phyloP scores from a whole-genome alignment of 2,797 vertebrate genomes.

The Leuciscus waleckii region DNA sequence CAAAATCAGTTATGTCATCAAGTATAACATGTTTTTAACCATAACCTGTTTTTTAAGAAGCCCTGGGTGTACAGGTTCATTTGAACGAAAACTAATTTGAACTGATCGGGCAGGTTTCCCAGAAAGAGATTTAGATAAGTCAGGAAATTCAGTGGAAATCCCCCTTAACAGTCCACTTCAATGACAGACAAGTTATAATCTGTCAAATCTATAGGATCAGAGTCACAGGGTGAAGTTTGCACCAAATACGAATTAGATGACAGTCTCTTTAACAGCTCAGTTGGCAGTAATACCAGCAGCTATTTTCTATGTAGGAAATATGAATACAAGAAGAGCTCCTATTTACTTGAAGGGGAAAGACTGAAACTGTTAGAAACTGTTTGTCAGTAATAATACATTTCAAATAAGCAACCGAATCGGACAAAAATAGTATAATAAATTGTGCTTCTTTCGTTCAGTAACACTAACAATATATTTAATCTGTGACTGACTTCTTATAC shows the following conservation, averaged over 20 bases:
- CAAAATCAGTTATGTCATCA: background rate
- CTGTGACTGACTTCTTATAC: background rate
- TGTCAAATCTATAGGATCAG: background rate
- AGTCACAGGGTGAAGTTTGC: background rate
- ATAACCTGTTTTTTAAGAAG: slow-evolving; percentile 18
- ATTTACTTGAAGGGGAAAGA: background rate
- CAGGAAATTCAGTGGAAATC: background rate
- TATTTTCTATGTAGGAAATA: background rate
- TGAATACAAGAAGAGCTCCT: background rate
- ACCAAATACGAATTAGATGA: background rate
- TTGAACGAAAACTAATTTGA: background rate
- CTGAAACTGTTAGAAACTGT: background rate
- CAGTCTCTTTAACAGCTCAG: background rate
- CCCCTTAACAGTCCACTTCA: background rate
- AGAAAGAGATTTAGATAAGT: background rate
- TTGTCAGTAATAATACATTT: background rate
- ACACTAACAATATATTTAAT: background rate
- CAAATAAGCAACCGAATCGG: background rate
- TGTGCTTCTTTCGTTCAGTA: background rate
- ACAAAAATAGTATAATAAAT: background rate
- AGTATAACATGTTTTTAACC: slow-evolving; percentile 11
- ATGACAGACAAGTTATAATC: background rate
- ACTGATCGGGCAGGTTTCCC: background rate
- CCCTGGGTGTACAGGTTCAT: background rate
- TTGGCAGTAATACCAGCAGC: background rate